These are phyloP conservation scores for Aspidiotus rigidus DNA, from an alignment of 2,888 invertebrate species.

Conservation along the genomic window DNA sequence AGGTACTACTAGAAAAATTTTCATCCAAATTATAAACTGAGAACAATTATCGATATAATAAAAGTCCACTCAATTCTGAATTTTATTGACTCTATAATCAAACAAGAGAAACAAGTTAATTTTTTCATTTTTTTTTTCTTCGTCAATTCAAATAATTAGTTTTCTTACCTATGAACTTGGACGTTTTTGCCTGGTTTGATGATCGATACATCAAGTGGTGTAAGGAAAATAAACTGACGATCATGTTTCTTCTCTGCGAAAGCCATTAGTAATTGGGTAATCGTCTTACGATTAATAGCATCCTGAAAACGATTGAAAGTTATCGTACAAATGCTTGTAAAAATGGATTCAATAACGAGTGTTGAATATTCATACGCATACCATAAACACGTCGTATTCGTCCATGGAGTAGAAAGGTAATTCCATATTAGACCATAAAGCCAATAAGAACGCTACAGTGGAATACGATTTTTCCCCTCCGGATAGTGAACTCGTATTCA, in stretches of 20 bases:
- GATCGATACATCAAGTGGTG: constrained; percentile 59
- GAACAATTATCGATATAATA: background rate
- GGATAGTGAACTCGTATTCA: constrained; percentile 61
- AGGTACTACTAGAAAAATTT: background rate
- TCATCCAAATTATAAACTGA: no score
- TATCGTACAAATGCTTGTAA: background rate
- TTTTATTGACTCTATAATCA: constrained; percentile 11
- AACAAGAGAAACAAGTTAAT: background rate
- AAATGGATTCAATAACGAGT: background rate
- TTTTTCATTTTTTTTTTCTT: background rate
- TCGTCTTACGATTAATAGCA: constrained; percentile 34
- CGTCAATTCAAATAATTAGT: background rate
- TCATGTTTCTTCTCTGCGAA: constrained; percentile 59
- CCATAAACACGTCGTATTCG: constrained; percentile 94
- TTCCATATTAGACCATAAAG: constrained; percentile 85
- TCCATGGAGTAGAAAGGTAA: constrained; percentile 90
- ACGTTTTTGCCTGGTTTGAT: constrained; percentile 26
- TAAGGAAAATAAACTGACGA: constrained; percentile 80
- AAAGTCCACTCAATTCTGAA: background rate
- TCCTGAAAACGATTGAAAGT: constrained; percentile 18
- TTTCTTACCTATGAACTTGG: constrained; percentile 24
- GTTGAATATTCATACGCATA: constrained; percentile 46
- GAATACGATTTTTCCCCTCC: constrained; percentile 94
- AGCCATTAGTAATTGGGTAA: constrained; percentile 49
- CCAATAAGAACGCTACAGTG: constrained; percentile 81